Conservation (phyloP, 2,113 vertebrate species). For the Marmota flaviventris region DNA sequence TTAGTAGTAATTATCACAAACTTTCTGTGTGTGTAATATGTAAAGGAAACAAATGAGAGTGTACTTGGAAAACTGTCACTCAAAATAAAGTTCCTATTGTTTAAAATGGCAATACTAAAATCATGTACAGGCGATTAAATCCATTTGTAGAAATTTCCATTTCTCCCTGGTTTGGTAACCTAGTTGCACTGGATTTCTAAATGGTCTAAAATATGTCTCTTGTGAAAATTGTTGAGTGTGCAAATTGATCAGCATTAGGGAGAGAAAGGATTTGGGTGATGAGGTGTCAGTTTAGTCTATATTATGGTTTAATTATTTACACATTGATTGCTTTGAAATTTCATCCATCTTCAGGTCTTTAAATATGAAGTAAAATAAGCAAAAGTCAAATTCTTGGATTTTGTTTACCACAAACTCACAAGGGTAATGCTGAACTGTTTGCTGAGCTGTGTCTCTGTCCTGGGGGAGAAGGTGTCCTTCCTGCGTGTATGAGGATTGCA, state of each 20-base stretch:
- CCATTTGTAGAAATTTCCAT: neutral
- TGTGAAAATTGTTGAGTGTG: neutral
- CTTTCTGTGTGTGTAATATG: neutral
- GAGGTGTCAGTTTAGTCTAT: neutral
- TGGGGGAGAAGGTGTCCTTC: neutral
- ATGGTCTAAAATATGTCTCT: neutral
- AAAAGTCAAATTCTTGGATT: neutral
- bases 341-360: neutral
- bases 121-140: neutral
- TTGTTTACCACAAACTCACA: neutral
- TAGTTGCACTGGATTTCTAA: neutral
- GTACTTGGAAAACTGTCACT: neutral
- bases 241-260: too few species aligned
- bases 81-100: neutral
- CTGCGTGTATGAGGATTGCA: neutral
- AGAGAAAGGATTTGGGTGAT: neutral
- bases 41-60: neutral
- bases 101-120: neutral
- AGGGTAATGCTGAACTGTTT: neutral
- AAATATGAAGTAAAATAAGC: neutral
- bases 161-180: neutral
- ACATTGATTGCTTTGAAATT: neutral
- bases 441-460: accelerated
- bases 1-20: neutral
- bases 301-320: neutral